Base-by-base conservation (phyloP, 2,797 vertebrate species). In the Darevskia mixta region DNA sequence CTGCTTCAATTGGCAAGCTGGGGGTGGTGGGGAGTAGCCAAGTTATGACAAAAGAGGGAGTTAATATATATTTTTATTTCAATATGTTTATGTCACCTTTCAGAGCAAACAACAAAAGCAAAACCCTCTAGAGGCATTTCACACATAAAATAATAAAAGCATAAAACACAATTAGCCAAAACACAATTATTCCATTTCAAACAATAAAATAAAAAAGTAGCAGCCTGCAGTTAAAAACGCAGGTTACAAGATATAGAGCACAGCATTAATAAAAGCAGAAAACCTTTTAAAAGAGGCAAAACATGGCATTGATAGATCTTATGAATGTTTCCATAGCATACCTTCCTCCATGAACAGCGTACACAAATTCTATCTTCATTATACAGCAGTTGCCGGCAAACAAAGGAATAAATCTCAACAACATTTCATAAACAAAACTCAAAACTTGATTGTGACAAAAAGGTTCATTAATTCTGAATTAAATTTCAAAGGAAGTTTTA, bases 391-490 rank as follows among this genome's bases (percentile, higher is more conserved):
- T 80, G 18, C 49, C 41, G 67, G 17, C 58, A 85, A 58, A 45
- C 55, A 79, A 5, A 71, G 61, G 15, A 80, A n/a, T 38, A 58
- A 64, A 73, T 87, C 35, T 86, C 43, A 49, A 8, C 35, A 27
- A 45, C 18, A 73, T 86, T 86, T 86, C 17, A 41, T 61, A 67
- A 81, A 87, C 85, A 87, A 73, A 73, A 58, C 69, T 61, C 35
- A 61, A 41, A 80, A 81, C 49, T 81, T 61, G 78, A 87, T 61
- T 80, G 25, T 81, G 49, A 87, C 78, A 87, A 72, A 87, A 87
- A 81, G 86, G 67, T 69, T 72, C 67, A 81, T 79, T 80, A 80
- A 80, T 81, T 87, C 86, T 72, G 45, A 81, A 87, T 87, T 80
- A 73, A 25, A 81, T 81, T 81, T 43, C 69, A 81, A 81, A 81